These are phyloP conservation scores for Mamestra brassicae DNA, from an alignment of 2,888 invertebrate species.

Conservation along the genomic window DNA sequence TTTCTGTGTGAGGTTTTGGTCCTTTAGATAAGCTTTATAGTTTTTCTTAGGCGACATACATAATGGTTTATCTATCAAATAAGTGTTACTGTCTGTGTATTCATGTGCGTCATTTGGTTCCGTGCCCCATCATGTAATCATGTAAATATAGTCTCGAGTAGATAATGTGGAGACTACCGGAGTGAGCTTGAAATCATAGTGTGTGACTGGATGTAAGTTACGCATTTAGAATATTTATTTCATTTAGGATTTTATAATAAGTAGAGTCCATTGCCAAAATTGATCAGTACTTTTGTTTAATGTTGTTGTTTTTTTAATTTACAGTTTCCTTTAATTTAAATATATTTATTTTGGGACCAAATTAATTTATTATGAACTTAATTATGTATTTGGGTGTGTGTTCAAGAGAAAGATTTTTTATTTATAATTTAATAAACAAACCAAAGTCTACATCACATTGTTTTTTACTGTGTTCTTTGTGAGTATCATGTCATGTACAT, in stretches of 20 bases:
- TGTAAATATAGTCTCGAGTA: constrained; percentile 84
- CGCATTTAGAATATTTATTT: constrained; percentile 88
- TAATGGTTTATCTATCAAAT: constrained; percentile 78
- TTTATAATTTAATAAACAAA: constrained; percentile 90
- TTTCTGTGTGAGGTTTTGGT: constrained; percentile 84
- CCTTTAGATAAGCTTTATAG: constrained; percentile 85
- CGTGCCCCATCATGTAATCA: constrained; percentile 75
- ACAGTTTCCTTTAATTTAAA: constrained; percentile 85
- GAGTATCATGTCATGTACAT: constrained; percentile 81
- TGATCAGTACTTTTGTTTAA: constrained; percentile 88
- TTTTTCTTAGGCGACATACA: constrained; percentile 83
- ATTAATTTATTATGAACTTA: constrained; percentile 90
- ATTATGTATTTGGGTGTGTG: constrained; percentile 89
- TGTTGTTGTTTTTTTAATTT: constrained; percentile 85
- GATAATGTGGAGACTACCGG: constrained; percentile 73
- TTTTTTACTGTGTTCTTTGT: constrained; percentile 85
- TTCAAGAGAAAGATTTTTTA: constrained; percentile 88
- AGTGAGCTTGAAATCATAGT: constrained; percentile 77
- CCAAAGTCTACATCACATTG: constrained; percentile 89
- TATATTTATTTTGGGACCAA: constrained; percentile 91
- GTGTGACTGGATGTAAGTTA: constrained; percentile 83
- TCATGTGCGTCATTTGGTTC: constrained; percentile 81
- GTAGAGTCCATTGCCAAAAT: constrained; percentile 90
- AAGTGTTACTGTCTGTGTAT: constrained; percentile 82
- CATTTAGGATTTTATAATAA: constrained; percentile 85